A percentile compares a stretch with the other conserved stretches of the same genome.
These are phyloP conservation scores for Micronycteris hirsuta DNA, from an alignment of 2,113 vertebrate genomes.

Conservation along the genomic window DNA sequence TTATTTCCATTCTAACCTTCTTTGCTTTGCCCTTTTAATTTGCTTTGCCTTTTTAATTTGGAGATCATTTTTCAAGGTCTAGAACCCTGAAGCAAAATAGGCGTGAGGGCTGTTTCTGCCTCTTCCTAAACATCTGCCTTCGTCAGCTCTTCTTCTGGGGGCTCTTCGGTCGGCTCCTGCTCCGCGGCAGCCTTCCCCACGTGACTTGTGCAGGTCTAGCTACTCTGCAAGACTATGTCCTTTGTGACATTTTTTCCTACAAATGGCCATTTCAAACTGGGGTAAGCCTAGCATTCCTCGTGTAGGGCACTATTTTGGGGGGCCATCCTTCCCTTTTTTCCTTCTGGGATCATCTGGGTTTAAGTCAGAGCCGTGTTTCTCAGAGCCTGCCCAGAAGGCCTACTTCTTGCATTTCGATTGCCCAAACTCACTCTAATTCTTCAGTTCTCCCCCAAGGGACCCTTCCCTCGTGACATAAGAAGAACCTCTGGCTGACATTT, in stretches of 20 bases:
- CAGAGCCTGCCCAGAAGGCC: not conserved
- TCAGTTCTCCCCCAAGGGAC: not conserved
- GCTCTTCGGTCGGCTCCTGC: not conserved
- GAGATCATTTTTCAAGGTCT: not conserved
- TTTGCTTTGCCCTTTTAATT: not conserved
- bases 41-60: not conserved
- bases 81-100: not conserved
- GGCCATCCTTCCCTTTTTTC: not conserved
- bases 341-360: not conserved
- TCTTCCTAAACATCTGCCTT: not conserved
- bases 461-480: not conserved
- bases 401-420: not conserved
- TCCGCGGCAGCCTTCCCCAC: rapidly evolving
- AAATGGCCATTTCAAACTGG: not conserved
- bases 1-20: not conserved
- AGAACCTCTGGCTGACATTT: not conserved
- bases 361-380: not conserved
- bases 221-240: not conserved
- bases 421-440: not conserved
- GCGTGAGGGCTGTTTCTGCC: not conserved
- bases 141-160: not conserved
- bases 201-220: not conserved
- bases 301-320: not conserved
- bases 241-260: not conserved
- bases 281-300: not conserved